A percentile compares a stretch with the other conserved stretches of the same genome.
These are phyloP conservation scores for Sandelia bainsii DNA, from an alignment of 2,797 vertebrate species.

Conservation along the genomic window DNA sequence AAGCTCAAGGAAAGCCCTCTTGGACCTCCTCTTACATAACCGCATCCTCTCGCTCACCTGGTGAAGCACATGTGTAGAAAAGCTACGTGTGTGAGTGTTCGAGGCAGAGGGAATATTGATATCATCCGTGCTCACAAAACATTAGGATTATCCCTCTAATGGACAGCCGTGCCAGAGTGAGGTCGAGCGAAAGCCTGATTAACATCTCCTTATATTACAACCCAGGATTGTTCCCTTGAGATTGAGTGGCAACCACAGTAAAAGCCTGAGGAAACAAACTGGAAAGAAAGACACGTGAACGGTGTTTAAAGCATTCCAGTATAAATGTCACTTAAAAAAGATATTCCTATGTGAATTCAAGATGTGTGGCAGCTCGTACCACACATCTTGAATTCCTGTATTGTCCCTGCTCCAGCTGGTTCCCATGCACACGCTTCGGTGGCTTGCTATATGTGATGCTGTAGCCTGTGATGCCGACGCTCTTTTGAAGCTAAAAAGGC, in stretches of 20 bases:
- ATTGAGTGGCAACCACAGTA: slow-evolving; percentile 45
- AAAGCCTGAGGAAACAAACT: slow-evolving; percentile 37
- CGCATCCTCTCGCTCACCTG: slow-evolving; percentile 49
- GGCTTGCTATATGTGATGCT: slow-evolving; percentile 58
- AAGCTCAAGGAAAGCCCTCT: slow-evolving; percentile 72
- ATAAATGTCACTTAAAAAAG: slow-evolving; percentile 58
- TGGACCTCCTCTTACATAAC: slow-evolving; percentile 70
- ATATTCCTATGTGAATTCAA: slow-evolving; percentile 39
- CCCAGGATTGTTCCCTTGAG: slow-evolving; percentile 29
- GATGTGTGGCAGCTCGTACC: slow-evolving; percentile 39
- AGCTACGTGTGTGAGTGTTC: neutral
- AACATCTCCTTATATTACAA: slow-evolving; percentile 45
- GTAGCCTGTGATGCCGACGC: slow-evolving; percentile 42
- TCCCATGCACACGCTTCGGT: slow-evolving; percentile 61
- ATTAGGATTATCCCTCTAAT: slow-evolving; percentile 43
- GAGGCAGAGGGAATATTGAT: slow-evolving; percentile 59
- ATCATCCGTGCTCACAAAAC: slow-evolving; percentile 45
- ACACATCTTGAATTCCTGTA: slow-evolving; percentile 57
- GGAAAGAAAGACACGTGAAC: slow-evolving; percentile 43
- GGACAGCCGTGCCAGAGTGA: slow-evolving; percentile 30
- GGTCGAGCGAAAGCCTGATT: slow-evolving; percentile 42
- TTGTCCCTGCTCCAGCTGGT: slow-evolving; percentile 47
- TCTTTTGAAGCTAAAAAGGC: slow-evolving; percentile 70
- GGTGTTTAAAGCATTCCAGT: slow-evolving; percentile 39
- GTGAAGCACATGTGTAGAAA: slow-evolving; percentile 53